A percentile compares a stretch with the other conserved stretches of the same genome.
phyloP scores from a whole-genome alignment of 2,888 invertebrate genomes.

The Heliconius aoede region DNA sequence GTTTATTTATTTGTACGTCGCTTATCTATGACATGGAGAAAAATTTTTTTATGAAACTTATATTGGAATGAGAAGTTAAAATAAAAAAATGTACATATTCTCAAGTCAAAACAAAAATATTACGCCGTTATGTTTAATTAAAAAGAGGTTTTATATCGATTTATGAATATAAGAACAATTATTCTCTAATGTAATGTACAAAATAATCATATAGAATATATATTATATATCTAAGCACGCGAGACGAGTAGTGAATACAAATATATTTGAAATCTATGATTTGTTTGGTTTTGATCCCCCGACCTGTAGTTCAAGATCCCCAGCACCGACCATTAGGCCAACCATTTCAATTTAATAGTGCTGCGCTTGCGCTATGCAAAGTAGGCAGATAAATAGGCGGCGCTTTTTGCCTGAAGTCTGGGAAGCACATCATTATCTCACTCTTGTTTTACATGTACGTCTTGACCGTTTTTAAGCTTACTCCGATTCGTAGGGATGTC shows the following conservation, averaged over 20 bases:
- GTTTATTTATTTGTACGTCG: neutral
- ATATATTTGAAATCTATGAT: slow-evolving; percentile 21
- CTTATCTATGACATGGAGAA: neutral
- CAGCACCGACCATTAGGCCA: slow-evolving; percentile 23
- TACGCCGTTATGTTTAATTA: too few species aligned
- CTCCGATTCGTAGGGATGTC: slow-evolving; percentile 73
- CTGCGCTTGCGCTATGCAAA: slow-evolving; percentile 25
- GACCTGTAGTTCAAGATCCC: slow-evolving; percentile 22
- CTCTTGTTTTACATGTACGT: slow-evolving; percentile 79
- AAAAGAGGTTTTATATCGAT: neutral
- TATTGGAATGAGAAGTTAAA: too few species aligned
- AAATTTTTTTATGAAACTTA: too few species aligned
- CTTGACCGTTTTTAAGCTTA: slow-evolving; percentile 69
- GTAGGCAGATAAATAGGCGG: slow-evolving; percentile 29
- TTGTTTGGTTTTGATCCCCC: slow-evolving; percentile 16
- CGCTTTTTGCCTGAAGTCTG: slow-evolving; percentile 61
- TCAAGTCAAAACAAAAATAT: too few species aligned
- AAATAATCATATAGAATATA: neutral
- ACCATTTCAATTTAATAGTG: slow-evolving; percentile 31
- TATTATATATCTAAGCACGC: neutral
- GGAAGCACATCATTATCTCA: slow-evolving; percentile 67
- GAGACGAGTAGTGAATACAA: slow-evolving; percentile 20
- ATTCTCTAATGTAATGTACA: neutral
- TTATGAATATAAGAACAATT: neutral
- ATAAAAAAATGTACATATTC: too few species aligned